These are phyloP conservation scores for Mormyrops attenuatus DNA, from an alignment of 2,797 vertebrate species.

Conservation along the genomic window DNA sequence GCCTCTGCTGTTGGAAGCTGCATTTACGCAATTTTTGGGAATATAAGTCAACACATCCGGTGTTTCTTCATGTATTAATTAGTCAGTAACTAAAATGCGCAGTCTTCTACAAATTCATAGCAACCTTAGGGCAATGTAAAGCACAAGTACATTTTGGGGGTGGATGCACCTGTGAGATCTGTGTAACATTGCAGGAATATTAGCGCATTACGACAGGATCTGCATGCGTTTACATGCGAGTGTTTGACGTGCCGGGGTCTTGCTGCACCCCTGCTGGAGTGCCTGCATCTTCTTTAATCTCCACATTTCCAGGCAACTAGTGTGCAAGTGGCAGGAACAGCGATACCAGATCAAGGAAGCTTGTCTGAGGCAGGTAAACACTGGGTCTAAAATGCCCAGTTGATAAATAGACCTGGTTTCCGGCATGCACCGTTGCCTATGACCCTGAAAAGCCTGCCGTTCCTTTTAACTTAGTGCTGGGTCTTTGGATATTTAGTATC, in stretches of 20 bases:
- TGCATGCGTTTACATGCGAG: neutral
- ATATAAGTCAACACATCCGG: neutral
- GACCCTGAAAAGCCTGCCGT: neutral
- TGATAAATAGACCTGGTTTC: neutral
- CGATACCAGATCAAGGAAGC: constrained; percentile 4
- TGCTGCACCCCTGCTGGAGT: neutral
- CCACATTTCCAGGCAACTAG: neutral
- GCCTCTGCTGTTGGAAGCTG: neutral
- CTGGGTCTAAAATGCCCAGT: neutral
- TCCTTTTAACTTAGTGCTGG: neutral
- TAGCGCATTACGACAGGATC: neutral
- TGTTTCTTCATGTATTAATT: neutral
- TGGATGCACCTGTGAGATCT: neutral
- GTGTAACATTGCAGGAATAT: neutral
- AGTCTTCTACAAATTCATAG: neutral
- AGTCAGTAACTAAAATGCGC: neutral
- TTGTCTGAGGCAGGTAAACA: constrained; percentile 14
- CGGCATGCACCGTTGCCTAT: neutral
- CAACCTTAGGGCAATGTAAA: neutral
- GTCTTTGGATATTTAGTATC: neutral
- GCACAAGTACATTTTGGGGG: neutral
- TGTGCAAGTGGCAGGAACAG: neutral
- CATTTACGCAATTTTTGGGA: neutral
- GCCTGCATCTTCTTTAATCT: neutral
- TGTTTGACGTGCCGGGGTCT: neutral